A percentile compares a stretch with the other conserved stretches of the same genome.
phyloP scores from a whole-genome alignment of 2,888 invertebrate species.

The Platycheirus albimanus region DNA sequence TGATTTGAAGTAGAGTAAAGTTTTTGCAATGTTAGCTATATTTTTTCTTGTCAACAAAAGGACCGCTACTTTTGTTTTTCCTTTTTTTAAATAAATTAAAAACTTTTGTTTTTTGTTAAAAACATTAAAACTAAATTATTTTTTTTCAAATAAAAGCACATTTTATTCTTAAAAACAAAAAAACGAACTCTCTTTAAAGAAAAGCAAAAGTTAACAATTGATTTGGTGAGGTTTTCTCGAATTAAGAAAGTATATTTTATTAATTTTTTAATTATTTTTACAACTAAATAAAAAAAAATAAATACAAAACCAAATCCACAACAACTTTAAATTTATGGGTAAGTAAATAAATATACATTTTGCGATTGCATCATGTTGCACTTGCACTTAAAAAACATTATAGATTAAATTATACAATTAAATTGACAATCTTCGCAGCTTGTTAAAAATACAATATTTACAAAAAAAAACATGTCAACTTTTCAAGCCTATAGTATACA shows the following conservation, averaged over 20 bases:
- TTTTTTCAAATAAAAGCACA: slow-evolving; percentile 21
- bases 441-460: slow-evolving; percentile 33
- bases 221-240: slow-evolving; percentile 2
- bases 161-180: slow-evolving; percentile 1
- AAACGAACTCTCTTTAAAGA: not conserved
- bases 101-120: not conserved
- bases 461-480: slow-evolving; percentile 49
- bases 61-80: slow-evolving; percentile 1
- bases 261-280: not conserved
- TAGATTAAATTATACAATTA: slow-evolving; percentile 12
- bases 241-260: not conserved
- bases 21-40: slow-evolving; percentile 53
- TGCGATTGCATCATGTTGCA: slow-evolving; percentile 23
- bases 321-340: slow-evolving; percentile 7
- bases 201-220: not conserved
- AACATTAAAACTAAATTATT: not conserved
- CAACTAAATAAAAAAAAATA: not conserved
- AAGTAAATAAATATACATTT: slow-evolving; percentile 27
- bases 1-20: slow-evolving; percentile 52
- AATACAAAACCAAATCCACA: not conserved
- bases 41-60: not conserved
- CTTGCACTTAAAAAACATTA: slow-evolving; percentile 25
- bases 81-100: slow-evolving; percentile 14
- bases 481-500: slow-evolving; percentile 29
- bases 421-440: slow-evolving; percentile 21